Evolutionary conservation across 2,888 invertebrate species (phyloP).

Genomic region (Melikaiella ostensackeni): DNA sequence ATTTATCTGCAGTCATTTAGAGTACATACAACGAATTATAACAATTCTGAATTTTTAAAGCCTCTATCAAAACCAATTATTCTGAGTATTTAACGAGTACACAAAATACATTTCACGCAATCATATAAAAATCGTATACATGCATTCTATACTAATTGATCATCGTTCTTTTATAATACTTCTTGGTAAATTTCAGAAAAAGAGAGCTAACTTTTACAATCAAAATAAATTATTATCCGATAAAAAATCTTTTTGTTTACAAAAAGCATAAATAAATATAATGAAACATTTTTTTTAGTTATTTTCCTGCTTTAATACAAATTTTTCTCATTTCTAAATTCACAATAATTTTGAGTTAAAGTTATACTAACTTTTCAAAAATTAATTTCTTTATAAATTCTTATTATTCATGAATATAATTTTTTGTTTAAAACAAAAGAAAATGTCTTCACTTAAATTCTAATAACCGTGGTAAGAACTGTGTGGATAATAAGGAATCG

Average conservation of each 20-base stretch:
- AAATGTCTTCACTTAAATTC: background rate
- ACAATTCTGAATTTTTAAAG: background rate
- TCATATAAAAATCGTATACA: background rate
- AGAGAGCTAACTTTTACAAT: background rate
- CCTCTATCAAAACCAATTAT: background rate
- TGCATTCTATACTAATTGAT: background rate
- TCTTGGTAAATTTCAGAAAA: slow-evolving; percentile 1
- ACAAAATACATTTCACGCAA: background rate
- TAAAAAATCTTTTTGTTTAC: background rate
- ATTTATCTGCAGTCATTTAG: background rate
- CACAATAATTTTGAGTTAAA: no score
- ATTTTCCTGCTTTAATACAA: no score
- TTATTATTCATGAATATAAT: no score
- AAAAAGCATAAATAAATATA: background rate
- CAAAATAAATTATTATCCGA: background rate
- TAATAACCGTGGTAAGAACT: background rate
- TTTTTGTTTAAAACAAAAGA: background rate
- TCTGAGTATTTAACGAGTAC: background rate
- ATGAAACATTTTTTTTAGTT: no score
- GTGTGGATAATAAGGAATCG: background rate
- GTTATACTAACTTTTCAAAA: no score
- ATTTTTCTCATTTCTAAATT: no score
- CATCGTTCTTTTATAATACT: background rate
- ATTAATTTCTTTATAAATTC: no score
- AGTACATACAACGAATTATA: background rate